Evolutionary conservation across 2,797 vertebrate genomes (phyloP), one percentile per base, ranked within the genome.

Genomic region (Schizopygopsis pylzovi): DNA sequence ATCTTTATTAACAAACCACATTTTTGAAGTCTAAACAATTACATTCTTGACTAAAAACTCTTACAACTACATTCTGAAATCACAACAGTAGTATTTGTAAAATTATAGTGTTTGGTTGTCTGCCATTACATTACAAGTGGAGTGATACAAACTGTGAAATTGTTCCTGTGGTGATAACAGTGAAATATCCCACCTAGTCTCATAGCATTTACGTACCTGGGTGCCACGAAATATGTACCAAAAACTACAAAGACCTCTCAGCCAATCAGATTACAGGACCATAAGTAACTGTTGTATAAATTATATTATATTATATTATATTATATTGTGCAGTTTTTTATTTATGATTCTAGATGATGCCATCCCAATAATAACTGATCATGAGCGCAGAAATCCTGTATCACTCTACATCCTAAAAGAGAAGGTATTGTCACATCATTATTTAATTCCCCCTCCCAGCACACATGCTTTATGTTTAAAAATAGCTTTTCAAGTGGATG

Each of bases 381-480:
- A 94, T 0, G 96, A 97, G 2, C 94, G 95, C 85, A 96, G 96
- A 90, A 96, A 96, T 88, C 96, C 96, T 0, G 95, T 97, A 71
- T 96, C 97, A 2, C 94, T 98, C 79, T 98, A 98, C 81, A 94
- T 98, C 89, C 94, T 99, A 52, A 97, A 98, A 89, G 96, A 97
- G 45, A 98, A 97, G 96, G 98, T 99, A 92, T 37, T 16, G 18
- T 49, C 12, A 89, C n/a, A 68, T 84, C 22, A 87, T 37, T 10
- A 1, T 18, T 15, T 18, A 81, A 70, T 81, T 72, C n/a, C 72
- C 43, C 67, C 54, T 71, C 72, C 52, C 47, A 49, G 54, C 45
- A 15, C 43, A 56, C 43, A 39, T 22, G 20, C 73, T 79, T 85
- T 70, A 67, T 67, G 43, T 65, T 78, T 87, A 81, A 65, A 85